phyloP scores from a whole-genome alignment of 2,797 vertebrate genomes.

The Sebastes jordani region DNA sequence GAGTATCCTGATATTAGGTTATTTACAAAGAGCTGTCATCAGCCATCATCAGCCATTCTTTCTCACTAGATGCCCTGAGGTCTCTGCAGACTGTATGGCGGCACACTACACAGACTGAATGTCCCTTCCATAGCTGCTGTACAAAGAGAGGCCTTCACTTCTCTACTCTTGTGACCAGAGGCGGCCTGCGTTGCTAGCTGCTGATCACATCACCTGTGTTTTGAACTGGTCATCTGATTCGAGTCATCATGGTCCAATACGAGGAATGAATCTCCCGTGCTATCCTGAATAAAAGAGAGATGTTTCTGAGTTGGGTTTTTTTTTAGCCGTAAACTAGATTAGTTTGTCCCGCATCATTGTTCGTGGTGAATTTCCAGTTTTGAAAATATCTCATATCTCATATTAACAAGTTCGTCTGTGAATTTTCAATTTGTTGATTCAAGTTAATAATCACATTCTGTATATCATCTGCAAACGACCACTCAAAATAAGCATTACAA shows the following conservation, averaged over 20 bases:
- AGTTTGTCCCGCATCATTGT: background rate
- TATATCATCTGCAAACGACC: background rate
- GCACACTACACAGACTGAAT: constrained; percentile 36
- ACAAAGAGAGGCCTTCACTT: constrained; percentile 61
- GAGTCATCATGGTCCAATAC: constrained; percentile 10
- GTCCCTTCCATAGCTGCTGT: constrained; percentile 30
- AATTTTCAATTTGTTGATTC: background rate
- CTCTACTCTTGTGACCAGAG: constrained; percentile 55
- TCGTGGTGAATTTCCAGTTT: background rate
- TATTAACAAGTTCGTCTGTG: background rate
- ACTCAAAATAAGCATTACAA: background rate
- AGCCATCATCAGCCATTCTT: constrained; percentile 22
- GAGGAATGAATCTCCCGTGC: background rate
- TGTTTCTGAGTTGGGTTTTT: background rate
- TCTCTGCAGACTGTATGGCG: constrained; percentile 44
- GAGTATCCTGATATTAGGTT: constrained; percentile 35
- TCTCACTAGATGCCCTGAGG: constrained; percentile 22
- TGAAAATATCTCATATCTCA: background rate
- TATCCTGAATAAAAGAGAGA: background rate
- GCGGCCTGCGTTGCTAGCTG: constrained; percentile 33
- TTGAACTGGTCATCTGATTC: constrained; percentile 48
- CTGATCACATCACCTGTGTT: constrained; percentile 65
- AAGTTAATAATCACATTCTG: background rate
- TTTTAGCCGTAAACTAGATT: background rate
- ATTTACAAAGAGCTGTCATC: constrained; percentile 47